These are phyloP conservation scores for Pachydiplax longipennis DNA, from an alignment of 2,888 invertebrate species.

Conservation along the genomic window DNA sequence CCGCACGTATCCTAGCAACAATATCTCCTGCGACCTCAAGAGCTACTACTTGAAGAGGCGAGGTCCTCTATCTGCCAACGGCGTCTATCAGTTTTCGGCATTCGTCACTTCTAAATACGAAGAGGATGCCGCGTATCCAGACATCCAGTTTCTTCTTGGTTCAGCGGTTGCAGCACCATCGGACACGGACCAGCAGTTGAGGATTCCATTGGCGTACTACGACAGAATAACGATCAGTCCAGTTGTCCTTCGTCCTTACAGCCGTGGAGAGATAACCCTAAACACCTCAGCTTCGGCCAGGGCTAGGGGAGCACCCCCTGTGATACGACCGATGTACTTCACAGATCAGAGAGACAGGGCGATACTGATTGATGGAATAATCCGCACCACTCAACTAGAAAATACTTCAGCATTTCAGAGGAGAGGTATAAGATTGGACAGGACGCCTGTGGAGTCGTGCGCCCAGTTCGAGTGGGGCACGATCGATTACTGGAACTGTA, in stretches of 20 bases:
- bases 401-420: constrained; percentile 52
- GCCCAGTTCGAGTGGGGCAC: constrained; percentile 52
- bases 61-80: background rate
- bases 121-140: background rate
- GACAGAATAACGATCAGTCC: background rate
- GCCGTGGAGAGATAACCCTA: background rate
- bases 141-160: background rate
- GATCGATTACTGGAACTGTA: constrained; percentile 56
- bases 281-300: background rate
- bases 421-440: background rate
- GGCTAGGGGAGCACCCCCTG: constrained; percentile 56
- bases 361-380: constrained; percentile 53
- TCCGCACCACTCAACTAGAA: constrained; percentile 53
- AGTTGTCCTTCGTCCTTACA: background rate
- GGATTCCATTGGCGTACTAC: constrained; percentile 10
- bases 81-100: background rate
- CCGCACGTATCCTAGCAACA: background rate
- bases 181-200: background rate
- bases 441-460: constrained; percentile 52
- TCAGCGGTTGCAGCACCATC: background rate
- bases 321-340: constrained; percentile 63
- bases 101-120: constrained; percentile 4
- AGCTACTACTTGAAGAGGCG: constrained; percentile 39
- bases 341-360: constrained; percentile 57
- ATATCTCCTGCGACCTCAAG: constrained; percentile 14